A percentile compares a stretch with the other conserved stretches of the same genome.
Conservation (phyloP, 2,113 vertebrate genomes). For the Oceanodroma tethys region DNA sequence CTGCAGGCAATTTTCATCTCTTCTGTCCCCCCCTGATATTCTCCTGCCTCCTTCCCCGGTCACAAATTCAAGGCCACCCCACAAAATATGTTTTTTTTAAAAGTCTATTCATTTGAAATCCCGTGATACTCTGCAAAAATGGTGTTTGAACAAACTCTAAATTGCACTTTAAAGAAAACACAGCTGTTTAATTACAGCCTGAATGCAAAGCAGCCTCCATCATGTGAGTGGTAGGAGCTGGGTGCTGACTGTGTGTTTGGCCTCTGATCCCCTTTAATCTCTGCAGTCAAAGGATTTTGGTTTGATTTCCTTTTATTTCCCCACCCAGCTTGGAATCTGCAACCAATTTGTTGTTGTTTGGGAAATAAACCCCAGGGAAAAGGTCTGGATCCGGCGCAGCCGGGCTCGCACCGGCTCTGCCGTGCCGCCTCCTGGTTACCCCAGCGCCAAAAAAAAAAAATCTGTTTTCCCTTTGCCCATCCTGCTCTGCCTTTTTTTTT, state of each 20-base stretch:
- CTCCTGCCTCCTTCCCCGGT: neutral
- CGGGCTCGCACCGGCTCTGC: neutral
- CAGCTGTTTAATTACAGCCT: slow-evolving; percentile 54
- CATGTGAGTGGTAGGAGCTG: slow-evolving; percentile 31
- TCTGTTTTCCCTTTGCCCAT: slow-evolving; percentile 47
- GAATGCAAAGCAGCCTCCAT: slow-evolving; percentile 18
- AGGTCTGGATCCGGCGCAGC: slow-evolving; percentile 32
- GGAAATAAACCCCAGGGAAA: slow-evolving; percentile 48
- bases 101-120: neutral
- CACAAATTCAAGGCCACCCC: neutral
- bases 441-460: neutral
- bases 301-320: slow-evolving; percentile 63
- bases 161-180: slow-evolving; percentile 44
- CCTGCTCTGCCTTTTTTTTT: slow-evolving; percentile 23
- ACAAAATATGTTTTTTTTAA: neutral
- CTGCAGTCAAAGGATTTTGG: slow-evolving; percentile 44
- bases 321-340: slow-evolving; percentile 54
- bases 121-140: neutral
- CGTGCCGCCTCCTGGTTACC: slow-evolving; percentile 22
- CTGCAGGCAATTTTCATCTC: neutral
- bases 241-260: slow-evolving; percentile 55
- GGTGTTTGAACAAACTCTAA: slow-evolving; percentile 27
- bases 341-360: slow-evolving; percentile 62
- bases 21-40: neutral
- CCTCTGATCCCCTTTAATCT: slow-evolving; percentile 59